Evolutionary conservation across 2,797 vertebrate genomes (phyloP).

Genomic region (Amniataba percoides): DNA sequence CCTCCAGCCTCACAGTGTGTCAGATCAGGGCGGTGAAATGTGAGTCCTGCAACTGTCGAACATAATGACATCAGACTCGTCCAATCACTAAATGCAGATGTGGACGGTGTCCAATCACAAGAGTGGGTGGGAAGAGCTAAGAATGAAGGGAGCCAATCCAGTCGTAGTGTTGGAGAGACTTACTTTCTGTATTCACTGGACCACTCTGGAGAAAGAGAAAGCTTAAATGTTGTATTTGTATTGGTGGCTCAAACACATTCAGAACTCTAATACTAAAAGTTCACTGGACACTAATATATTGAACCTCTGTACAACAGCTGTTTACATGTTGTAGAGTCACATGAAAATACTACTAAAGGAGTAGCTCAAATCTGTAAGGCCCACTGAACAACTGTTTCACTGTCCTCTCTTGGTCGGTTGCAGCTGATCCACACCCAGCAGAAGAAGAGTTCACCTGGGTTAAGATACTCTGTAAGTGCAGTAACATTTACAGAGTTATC

Average conservation of each 20-base stretch:
- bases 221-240: neutral
- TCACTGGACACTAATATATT: neutral
- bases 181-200: neutral
- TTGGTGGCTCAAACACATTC: neutral
- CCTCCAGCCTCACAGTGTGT: neutral
- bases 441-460: too few relatives aligned
- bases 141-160: neutral
- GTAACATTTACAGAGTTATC: too few relatives aligned
- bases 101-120: conserved; percentile 3
- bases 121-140: neutral
- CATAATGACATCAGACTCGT: neutral
- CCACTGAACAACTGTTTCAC: too few relatives aligned
- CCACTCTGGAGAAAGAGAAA: neutral
- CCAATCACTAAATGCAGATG: neutral
- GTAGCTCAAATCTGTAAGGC: neutral
- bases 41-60: neutral
- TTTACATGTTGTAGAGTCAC: neutral
- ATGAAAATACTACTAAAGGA: neutral
- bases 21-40: neutral
- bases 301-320: neutral
- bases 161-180: neutral
- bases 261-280: neutral
- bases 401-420: neutral
- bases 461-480: too few relatives aligned
- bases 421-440: too few relatives aligned